Evolutionary conservation across 2,888 invertebrate species (phyloP).

Genomic region (Pristionchus fissidentatus): DNA sequence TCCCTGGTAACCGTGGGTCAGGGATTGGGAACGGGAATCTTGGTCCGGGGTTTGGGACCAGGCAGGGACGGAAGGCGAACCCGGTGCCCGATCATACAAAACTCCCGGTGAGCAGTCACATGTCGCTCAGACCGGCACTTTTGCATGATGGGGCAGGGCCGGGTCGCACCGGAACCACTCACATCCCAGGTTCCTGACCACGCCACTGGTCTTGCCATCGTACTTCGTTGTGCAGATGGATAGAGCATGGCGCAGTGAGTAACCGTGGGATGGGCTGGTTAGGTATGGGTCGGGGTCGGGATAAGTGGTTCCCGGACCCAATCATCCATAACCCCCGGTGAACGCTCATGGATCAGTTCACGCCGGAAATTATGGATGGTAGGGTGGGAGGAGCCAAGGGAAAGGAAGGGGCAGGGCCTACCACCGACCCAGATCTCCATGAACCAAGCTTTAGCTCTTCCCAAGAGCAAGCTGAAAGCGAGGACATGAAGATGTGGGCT

Average conservation of each 20-base stretch:
- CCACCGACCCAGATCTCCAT: neutral
- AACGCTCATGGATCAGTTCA: neutral
- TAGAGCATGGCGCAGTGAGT: neutral
- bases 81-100: conserved; percentile 28
- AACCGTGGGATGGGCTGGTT: neutral
- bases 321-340: conserved; percentile 9
- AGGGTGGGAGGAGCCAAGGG: neutral
- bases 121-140: neutral
- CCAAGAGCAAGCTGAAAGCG: neutral
- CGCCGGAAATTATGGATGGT: neutral
- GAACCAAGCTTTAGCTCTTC: neutral
- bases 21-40: no score
- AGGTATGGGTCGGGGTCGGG: neutral
- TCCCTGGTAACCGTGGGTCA: no score
- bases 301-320: neutral
- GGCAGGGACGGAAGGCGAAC: neutral
- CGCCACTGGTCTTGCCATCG: neutral
- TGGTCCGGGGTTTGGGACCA: no score
- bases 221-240: neutral
- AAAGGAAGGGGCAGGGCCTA: neutral
- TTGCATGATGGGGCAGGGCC: neutral
- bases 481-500: neutral
- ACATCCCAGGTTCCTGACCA: no score
- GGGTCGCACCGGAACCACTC: neutral
- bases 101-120: conserved; percentile 3